A percentile compares a stretch with the other conserved stretches of the same genome.
Conservation (phyloP, 2,888 invertebrate genomes). For the Mechanitis messenoides region DNA sequence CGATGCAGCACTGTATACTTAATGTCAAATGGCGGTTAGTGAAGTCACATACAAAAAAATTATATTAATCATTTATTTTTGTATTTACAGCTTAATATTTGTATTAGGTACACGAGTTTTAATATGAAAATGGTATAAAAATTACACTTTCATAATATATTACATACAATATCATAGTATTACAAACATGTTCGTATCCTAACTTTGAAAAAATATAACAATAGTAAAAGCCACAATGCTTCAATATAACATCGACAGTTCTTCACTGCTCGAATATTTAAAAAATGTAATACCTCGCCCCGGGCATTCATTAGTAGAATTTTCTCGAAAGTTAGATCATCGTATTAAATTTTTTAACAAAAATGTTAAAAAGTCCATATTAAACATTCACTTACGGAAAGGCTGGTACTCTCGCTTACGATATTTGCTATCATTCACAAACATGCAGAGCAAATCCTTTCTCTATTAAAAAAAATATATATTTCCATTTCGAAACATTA, state of each 20-base stretch:
- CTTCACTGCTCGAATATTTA: conserved; percentile 50
- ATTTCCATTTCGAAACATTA: conserved; percentile 31
- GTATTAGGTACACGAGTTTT: conserved; percentile 74
- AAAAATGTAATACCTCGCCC: conserved; percentile 54
- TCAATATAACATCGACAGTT: conserved; percentile 56
- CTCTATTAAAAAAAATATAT: conserved; percentile 34
- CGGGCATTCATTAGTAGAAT: conserved; percentile 59
- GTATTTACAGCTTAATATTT: conserved; percentile 69
- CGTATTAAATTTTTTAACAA: conserved; percentile 40
- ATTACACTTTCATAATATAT: conserved; percentile 71
- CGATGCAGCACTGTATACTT: conserved; percentile 48
- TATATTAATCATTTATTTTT: conserved; percentile 63
- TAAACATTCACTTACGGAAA: conserved; percentile 47
- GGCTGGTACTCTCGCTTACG: conserved; percentile 55
- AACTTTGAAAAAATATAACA: conserved; percentile 73
- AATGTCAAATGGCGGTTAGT: conserved; percentile 70
- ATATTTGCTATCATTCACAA: conserved; percentile 65
- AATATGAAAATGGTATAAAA: conserved; percentile 76
- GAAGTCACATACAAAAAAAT: conserved; percentile 71
- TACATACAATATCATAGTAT: conserved; percentile 65
- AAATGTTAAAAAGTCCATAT: conserved; percentile 43
- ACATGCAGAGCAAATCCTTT: conserved; percentile 68
- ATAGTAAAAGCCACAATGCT: conserved; percentile 70
- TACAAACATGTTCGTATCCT: conserved; percentile 70
- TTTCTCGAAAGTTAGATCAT: conserved; percentile 31